These are phyloP conservation scores for Trididemnum clinides DNA, from an alignment of 23 tunicate genomes.

Conservation along the genomic window DNA sequence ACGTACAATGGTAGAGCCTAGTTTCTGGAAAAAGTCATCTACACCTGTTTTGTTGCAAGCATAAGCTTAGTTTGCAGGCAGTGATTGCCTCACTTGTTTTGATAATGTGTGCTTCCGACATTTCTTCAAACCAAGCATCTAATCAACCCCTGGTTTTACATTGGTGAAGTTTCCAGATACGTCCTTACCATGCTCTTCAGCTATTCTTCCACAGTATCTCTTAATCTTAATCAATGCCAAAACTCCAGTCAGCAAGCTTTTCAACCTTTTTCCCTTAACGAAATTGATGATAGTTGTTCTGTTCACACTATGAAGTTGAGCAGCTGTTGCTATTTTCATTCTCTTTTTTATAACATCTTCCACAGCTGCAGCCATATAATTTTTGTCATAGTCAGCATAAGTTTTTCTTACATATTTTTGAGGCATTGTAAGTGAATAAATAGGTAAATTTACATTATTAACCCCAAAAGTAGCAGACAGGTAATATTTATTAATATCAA, in stretches of 20 bases:
- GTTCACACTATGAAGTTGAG: neutral
- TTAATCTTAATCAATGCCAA: conserved; percentile 1
- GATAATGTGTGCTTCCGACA: neutral
- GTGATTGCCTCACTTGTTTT: conserved; percentile 1
- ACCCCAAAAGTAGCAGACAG: neutral
- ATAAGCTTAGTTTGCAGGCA: neutral
- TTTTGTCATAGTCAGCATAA: neutral
- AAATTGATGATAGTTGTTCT: conserved; percentile 11
- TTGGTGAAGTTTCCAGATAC: neutral
- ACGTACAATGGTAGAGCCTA: neutral
- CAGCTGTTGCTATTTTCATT: conserved; percentile 20
- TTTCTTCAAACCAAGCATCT: neutral
- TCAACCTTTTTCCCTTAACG: neutral
- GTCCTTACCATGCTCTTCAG: neutral
- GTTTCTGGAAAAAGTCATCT: conserved; percentile 2
- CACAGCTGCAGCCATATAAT: neutral
- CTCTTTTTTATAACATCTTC: neutral
- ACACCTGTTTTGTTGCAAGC: conserved; percentile 12
- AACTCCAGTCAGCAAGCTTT: conserved; percentile 5
- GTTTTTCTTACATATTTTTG: neutral
- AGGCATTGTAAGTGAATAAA: neutral
- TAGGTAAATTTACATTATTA: neutral
- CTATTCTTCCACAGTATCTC: neutral
- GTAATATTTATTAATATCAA: no score
- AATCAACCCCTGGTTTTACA: neutral